Evolutionary conservation across 2,888 invertebrate genomes (phyloP), one percentile per base, ranked within the genome.

Genomic region (Octonoba sinensis): DNA sequence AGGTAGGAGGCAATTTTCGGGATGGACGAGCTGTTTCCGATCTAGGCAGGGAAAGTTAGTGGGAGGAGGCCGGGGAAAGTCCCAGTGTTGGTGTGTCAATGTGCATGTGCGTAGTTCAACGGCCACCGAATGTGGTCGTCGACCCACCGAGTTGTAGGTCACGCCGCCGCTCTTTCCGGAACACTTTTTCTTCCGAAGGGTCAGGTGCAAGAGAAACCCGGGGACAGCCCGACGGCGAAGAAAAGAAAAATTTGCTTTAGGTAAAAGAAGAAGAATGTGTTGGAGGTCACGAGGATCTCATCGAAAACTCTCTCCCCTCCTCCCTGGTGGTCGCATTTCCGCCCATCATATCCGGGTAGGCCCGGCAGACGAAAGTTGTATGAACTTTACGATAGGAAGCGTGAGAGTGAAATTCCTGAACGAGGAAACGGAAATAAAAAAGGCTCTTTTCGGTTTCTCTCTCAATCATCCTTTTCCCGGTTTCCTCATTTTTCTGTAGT

Each of bases 311-410:
- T 70, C 72, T 22, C 54, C 22, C 24, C 65, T 54, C 20, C 20
- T 20, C n/a, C 54, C 20, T 20, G 54, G 20, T 54, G 54, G n/a
- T 18, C 60, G 57, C 22, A 70, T 66, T n/a, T 54, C 78, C 66
- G 54, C 70, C 59, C 66, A 65, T 78, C 66, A 78, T 72, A 72
- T 78, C 78, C 78, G 78, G 78, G 78, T 78, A 78, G 54, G 36
- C 36, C 36, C 8, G 36, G 8, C 36, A 36, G 36, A 11, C 4
- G 36, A 36, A 36, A 36, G 36, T 36, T 36, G 36, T 36, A 36
- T 36, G 36, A 36, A 36, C 36, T 36, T 36, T 36, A 36, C 36
- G 36, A 36, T 36, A 36, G 36, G 36, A 36, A 36, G 36, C 36
- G 36, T 36, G 36, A 36, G 36, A 36, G 36, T 36, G 36, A 36